These are phyloP conservation scores for Allacma fusca DNA, from an alignment of 2,888 invertebrate species.

Conservation along the genomic window DNA sequence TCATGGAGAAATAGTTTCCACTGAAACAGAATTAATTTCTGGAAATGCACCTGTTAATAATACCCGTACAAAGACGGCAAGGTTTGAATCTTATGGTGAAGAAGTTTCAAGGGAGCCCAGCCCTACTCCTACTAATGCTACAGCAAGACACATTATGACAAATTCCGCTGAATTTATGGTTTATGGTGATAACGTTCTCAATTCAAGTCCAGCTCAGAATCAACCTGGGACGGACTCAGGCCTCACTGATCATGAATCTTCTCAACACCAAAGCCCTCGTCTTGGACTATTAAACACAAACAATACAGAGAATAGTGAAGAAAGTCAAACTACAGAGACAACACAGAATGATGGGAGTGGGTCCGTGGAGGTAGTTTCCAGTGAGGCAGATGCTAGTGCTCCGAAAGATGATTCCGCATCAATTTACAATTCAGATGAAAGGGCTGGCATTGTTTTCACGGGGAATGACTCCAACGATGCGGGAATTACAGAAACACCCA, in stretches of 20 bases:
- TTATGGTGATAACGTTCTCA: slow-evolving; percentile 39
- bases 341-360: background rate
- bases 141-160: slow-evolving; percentile 21
- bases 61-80: slow-evolving; percentile 34
- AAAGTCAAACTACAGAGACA: slow-evolving; percentile 28
- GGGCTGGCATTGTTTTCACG: slow-evolving; percentile 2
- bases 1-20: slow-evolving; percentile 17
- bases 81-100: slow-evolving; percentile 40
- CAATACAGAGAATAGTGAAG: slow-evolving; percentile 11
- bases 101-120: background rate
- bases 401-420: slow-evolving; percentile 23
- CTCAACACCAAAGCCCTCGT: background rate
- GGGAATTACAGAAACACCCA: background rate
- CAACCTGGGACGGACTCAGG: slow-evolving; percentile 28
- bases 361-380: slow-evolving; percentile 20
- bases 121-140: slow-evolving; percentile 11
- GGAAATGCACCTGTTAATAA: background rate
- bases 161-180: slow-evolving; percentile 49
- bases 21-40: background rate
- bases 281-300: slow-evolving; percentile 20
- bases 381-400: slow-evolving; percentile 26
- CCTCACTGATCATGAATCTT: slow-evolving; percentile 32
- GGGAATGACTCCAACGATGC: background rate
- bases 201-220: background rate
- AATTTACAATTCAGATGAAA: background rate